These are phyloP conservation scores for Trinorchestia longiramus DNA, from an alignment of 1,140 invertebrate species.

Conservation along the genomic window DNA sequence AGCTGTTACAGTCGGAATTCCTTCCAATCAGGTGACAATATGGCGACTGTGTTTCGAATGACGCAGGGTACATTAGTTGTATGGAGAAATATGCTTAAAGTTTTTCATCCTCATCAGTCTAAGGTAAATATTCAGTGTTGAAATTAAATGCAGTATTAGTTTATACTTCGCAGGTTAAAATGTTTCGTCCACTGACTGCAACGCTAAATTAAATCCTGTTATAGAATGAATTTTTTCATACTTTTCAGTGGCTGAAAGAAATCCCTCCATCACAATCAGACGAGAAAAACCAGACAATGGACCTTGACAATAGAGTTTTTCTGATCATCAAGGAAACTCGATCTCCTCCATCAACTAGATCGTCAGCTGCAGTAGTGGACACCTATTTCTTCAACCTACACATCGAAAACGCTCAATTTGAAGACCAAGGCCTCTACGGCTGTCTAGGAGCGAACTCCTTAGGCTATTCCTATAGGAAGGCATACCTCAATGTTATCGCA, in stretches of 20 bases:
- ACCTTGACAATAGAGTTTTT: not conserved
- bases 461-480: slow-evolving; percentile 19
- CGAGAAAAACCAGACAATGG: slow-evolving; percentile 19
- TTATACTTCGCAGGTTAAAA: not conserved
- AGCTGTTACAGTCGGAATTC: not conserved
- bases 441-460: slow-evolving; percentile 18
- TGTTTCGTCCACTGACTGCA: not conserved
- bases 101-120: not conserved
- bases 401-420: slow-evolving; percentile 31
- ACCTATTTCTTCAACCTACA: slow-evolving; percentile 37
- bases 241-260: slow-evolving; percentile 32
- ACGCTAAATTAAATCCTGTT: not conserved
- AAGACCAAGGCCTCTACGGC: slow-evolving; percentile 37
- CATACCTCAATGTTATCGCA: not conserved
- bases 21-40: no score
- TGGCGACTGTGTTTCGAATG: not conserved
- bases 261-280: not conserved
- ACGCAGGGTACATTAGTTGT: not conserved
- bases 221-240: not conserved
- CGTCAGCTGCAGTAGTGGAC: not conserved
- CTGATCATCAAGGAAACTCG: slow-evolving; percentile 3
- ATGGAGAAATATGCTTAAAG: not conserved
- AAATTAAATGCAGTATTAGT: not conserved
- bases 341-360: not conserved
- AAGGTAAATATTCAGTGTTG: not conserved